A percentile compares a stretch with the other conserved stretches of the same genome.
Conservation (phyloP, 2,888 invertebrate genomes). For the Candidula unifasciata region DNA sequence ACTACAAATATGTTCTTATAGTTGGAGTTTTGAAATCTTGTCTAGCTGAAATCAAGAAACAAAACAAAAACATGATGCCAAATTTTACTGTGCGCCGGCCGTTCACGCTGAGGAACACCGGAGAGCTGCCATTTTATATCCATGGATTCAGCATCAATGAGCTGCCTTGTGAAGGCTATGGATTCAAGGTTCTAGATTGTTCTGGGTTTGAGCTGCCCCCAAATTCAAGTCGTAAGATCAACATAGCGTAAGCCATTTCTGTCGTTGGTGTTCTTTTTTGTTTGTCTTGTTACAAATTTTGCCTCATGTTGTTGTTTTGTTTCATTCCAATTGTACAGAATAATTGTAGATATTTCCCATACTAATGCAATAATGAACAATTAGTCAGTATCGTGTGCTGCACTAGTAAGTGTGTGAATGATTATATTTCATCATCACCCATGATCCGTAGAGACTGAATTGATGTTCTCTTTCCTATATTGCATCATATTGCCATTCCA, state of each 20-base stretch:
- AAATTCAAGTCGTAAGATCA: constrained; percentile 81
- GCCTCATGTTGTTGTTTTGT: neutral
- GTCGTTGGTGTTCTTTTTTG: neutral
- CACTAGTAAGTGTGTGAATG: too few relatives aligned
- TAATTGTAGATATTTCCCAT: too few relatives aligned
- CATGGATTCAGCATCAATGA: constrained; percentile 84
- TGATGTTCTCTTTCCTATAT: too few relatives aligned
- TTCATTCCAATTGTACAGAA: neutral
- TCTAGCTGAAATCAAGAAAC: constrained; percentile 69
- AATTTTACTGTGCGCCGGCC: constrained; percentile 87
- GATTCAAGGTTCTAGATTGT: constrained; percentile 76
- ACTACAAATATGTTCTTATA: too few relatives aligned
- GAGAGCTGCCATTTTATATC: constrained; percentile 89
- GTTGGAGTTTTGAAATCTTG: neutral
- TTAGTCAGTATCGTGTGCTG: too few relatives aligned
- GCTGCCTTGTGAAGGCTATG: constrained; percentile 85
- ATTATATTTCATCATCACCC: too few relatives aligned
- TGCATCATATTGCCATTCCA: too few relatives aligned
- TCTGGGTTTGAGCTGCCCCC: constrained; percentile 73
- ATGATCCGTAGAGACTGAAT: too few relatives aligned
- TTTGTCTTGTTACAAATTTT: neutral
- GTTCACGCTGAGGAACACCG: constrained; percentile 92
- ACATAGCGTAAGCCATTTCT: constrained; percentile 83
- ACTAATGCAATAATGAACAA: too few relatives aligned
- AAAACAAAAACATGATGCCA: constrained; percentile 78